Evolutionary conservation across 2,113 vertebrate genomes (phyloP).

Genomic region (Prolemur simus): DNA sequence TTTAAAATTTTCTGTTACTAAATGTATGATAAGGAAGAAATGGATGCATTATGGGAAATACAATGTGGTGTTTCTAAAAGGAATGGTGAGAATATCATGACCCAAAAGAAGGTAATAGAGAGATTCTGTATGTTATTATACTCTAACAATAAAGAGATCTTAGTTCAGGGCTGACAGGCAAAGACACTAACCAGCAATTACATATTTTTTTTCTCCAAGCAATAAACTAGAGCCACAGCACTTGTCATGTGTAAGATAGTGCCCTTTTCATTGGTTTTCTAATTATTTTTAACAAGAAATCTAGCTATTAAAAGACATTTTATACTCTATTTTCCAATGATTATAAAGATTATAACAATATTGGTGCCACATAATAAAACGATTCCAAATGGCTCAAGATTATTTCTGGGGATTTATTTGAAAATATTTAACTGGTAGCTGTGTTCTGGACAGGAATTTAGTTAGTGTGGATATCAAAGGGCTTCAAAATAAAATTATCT

Average conservation of each 20-base stretch:
- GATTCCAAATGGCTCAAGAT: neutral
- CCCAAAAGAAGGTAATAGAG: neutral
- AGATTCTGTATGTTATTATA: neutral
- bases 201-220: neutral
- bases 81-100: neutral
- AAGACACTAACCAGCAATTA: neutral
- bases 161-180: neutral
- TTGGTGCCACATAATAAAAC: neutral
- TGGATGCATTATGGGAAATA: neutral
- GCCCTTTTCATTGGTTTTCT: neutral
- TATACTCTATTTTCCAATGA: neutral
- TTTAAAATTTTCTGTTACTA: neutral
- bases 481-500: constrained; percentile 41
- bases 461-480: neutral
- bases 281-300: neutral
- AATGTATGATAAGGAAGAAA: neutral
- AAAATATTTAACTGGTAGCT: neutral
- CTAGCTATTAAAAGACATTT: neutral
- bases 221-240: neutral
- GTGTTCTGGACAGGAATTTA: neutral
- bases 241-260: neutral
- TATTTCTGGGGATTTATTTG: neutral
- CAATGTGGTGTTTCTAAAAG: neutral
- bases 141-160: neutral
- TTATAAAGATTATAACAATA: neutral